Conservation (phyloP, 2,797 vertebrate species). For the Manis javanica region DNA sequence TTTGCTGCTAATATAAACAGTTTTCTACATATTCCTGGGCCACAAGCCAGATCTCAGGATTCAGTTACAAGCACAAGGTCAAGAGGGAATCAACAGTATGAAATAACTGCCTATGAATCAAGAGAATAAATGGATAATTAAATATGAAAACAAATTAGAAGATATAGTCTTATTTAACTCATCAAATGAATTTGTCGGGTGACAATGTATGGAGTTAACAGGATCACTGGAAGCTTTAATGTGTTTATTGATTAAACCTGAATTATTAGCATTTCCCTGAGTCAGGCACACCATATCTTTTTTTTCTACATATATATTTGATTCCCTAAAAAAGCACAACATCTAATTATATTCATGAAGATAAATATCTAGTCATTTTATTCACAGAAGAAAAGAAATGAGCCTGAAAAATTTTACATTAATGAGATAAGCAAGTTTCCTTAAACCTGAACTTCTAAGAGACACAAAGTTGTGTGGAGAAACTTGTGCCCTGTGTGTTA, state of each 20-base stretch:
- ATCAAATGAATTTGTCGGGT: constrained; percentile 89
- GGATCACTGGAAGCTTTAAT: constrained; percentile 81
- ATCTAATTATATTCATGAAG: constrained; percentile 81
- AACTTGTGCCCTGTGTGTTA: not conserved
- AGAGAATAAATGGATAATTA: constrained; percentile 95
- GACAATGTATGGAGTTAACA: constrained; percentile 79
- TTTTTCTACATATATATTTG: constrained; percentile 69
- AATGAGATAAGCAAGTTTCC: not conserved
- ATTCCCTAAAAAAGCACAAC: constrained; percentile 75
- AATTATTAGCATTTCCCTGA: constrained; percentile 74
- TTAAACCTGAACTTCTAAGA: not conserved
- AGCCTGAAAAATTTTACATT: constrained; percentile 54
- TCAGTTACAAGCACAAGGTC: constrained; percentile 92
- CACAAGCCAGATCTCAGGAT: constrained; percentile 90
- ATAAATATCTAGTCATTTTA: constrained; percentile 83
- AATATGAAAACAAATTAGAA: constrained; percentile 87
- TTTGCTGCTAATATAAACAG: constrained; percentile 97
- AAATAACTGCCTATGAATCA: constrained; percentile 92
- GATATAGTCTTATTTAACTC: constrained; percentile 87
- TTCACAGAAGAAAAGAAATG: constrained; percentile 79
- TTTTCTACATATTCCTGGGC: constrained; percentile 92
- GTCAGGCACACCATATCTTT: constrained; percentile 75
- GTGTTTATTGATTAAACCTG: constrained; percentile 82
- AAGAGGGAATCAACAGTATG: constrained; percentile 93
- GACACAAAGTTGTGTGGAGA: not conserved